These are phyloP conservation scores for Alosa sapidissima DNA, from an alignment of 2,797 vertebrate species.

Conservation along the genomic window DNA sequence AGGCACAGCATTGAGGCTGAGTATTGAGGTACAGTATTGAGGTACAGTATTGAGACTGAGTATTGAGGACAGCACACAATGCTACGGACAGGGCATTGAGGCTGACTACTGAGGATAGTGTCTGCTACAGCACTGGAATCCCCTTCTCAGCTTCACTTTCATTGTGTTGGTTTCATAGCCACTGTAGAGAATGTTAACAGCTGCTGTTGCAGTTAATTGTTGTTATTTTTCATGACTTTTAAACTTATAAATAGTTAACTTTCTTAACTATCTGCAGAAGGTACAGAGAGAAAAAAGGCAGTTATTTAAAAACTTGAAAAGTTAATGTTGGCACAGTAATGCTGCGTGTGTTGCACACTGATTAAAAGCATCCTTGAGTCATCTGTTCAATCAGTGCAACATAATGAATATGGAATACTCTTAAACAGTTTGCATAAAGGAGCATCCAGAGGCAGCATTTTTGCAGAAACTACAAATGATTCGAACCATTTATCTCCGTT, in stretches of 20 bases:
- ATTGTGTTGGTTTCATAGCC: background rate
- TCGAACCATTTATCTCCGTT: background rate
- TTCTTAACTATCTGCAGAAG: background rate
- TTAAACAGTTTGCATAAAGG: background rate
- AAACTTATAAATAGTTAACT: too few species aligned
- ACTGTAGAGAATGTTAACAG: background rate
- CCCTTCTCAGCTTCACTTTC: background rate
- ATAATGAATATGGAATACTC: background rate
- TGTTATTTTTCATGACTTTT: background rate
- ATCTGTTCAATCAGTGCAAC: background rate
- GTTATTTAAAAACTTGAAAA: background rate
- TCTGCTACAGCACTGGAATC: background rate
- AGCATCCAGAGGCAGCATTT: background rate
- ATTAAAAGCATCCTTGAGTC: background rate
- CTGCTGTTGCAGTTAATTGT: background rate
- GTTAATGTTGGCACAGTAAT: background rate
- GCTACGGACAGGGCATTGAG: too few species aligned
- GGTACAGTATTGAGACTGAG: background rate
- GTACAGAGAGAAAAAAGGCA: background rate
- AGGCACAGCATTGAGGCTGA: too few species aligned
- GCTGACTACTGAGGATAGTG: constrained; percentile 29
- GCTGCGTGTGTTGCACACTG: background rate
- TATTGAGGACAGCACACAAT: constrained; percentile 34
- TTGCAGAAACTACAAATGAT: background rate
- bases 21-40: constrained; percentile 32